These are phyloP conservation scores for Drosophila helvetica DNA, from an alignment of 2,888 invertebrate species.

Conservation along the genomic window DNA sequence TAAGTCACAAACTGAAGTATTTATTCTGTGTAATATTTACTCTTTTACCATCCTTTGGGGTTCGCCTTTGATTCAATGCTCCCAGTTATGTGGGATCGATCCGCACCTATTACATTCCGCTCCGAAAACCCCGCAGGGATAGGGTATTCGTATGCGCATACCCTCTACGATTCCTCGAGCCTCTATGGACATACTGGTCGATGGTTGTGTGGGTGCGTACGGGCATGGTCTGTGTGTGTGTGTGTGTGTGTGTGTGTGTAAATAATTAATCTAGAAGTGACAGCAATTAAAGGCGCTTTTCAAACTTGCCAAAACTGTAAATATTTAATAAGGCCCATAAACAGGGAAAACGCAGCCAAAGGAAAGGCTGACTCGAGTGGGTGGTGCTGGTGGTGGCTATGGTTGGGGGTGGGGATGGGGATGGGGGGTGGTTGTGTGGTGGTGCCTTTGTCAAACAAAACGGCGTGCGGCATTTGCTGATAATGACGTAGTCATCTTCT, in stretches of 20 bases:
- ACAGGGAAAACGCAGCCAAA: slow-evolving; percentile 51
- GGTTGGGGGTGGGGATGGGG: neutral
- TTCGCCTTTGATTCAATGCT: too few species aligned
- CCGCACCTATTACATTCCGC: too few species aligned
- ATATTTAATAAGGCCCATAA: slow-evolving; percentile 74
- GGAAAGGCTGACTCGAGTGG: neutral
- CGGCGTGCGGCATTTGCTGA: slow-evolving; percentile 58
- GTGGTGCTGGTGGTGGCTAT: slow-evolving; percentile 3
- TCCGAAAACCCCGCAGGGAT: too few species aligned
- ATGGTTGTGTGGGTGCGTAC: neutral
- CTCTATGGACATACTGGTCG: too few species aligned
- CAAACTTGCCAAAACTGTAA: slow-evolving; percentile 66
- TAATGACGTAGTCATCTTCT: slow-evolving; percentile 53
- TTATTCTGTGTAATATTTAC: too few species aligned
- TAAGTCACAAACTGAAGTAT: too few species aligned
- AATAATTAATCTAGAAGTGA: slow-evolving; percentile 78
- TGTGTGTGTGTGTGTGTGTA: slow-evolving; percentile 46
- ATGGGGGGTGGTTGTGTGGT: neutral
- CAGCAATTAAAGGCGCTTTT: slow-evolving; percentile 76
- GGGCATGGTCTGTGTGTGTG: neutral
- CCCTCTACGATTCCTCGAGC: too few species aligned
- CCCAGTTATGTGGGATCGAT: too few species aligned
- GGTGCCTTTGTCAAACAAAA: slow-evolving; percentile 56
- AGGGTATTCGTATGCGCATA: too few species aligned
- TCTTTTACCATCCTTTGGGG: too few species aligned